Evolutionary conservation across 64 coral and sea anemone genomes (phyloP).

Genomic region (Stichodactyla mertensii): DNA sequence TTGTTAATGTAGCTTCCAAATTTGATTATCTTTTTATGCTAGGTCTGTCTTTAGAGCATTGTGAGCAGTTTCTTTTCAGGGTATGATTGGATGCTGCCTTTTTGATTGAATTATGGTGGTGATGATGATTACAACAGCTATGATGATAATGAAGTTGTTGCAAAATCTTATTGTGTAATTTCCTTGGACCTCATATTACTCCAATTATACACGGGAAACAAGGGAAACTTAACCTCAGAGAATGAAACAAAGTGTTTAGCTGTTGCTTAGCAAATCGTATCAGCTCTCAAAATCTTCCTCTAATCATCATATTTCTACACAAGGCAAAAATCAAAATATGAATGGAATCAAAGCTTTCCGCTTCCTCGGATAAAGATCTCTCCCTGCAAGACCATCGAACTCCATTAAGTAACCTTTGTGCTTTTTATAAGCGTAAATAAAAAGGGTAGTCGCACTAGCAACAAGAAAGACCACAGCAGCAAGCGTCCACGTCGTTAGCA

Average conservation of each 20-base stretch:
- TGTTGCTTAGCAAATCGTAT: not conserved
- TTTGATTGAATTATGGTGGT: too few relatives aligned
- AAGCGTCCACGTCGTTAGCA: conserved; percentile 57
- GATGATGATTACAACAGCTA: too few relatives aligned
- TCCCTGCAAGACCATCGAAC: conserved; percentile 56
- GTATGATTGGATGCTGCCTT: too few relatives aligned
- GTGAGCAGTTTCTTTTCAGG: too few relatives aligned
- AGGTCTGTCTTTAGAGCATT: too few relatives aligned
- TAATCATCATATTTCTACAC: not conserved
- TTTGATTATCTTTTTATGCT: too few relatives aligned
- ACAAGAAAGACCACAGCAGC: conserved; percentile 61
- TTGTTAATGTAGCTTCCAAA: too few relatives aligned
- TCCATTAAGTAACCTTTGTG: conserved; percentile 57
- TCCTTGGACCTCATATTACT: too few relatives aligned
- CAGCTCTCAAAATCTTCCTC: not conserved
- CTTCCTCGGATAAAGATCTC: conserved; percentile 57
- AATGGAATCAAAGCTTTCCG: conserved; percentile 71
- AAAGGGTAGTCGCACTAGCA: conserved; percentile 50
- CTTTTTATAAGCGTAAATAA: conserved; percentile 67
- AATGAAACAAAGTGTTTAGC: not conserved
- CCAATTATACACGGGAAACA: too few relatives aligned
- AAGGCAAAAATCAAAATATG: conserved; percentile 31
- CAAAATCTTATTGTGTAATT: too few relatives aligned
- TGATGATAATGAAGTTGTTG: too few relatives aligned
- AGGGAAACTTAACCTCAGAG: not conserved